phyloP scores from a whole-genome alignment of 2,797 vertebrate genomes.

The Allobates femoralis region DNA sequence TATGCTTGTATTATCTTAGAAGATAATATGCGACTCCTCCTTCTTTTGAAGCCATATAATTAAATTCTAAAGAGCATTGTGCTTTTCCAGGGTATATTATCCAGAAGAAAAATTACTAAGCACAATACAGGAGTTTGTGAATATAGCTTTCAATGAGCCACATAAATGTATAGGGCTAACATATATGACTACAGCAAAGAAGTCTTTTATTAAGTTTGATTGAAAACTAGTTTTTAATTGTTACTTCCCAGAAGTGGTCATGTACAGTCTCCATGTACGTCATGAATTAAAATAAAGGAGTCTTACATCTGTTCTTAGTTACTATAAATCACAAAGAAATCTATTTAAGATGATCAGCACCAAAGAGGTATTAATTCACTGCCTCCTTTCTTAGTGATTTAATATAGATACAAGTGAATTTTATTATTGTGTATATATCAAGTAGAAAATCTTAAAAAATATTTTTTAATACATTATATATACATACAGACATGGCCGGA shows the following conservation, averaged over 20 bases:
- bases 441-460: no score
- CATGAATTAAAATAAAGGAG: neutral
- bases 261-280: neutral
- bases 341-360: neutral
- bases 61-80: conserved; percentile 18
- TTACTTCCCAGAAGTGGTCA: neutral
- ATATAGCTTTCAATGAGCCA: neutral
- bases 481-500: no score
- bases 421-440: no score
- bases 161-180: neutral
- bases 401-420: no score
- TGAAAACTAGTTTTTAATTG: conserved; percentile 7
- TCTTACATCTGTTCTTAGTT: neutral
- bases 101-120: neutral
- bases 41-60: conserved; percentile 8
- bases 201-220: neutral
- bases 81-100: neutral
- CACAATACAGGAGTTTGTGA: neutral
- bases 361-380: no score
- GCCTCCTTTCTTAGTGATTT: no score
- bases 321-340: neutral
- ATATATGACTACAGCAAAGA: neutral
- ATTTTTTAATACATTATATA: no score
- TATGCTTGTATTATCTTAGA: conserved; percentile 4
- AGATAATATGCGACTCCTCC: neutral